Percentiles rank a stretch among this genome's conserved stretches.
These are phyloP conservation scores for Tapirus terrestris DNA, from an alignment of 2,113 vertebrate species.

Conservation along the genomic window DNA sequence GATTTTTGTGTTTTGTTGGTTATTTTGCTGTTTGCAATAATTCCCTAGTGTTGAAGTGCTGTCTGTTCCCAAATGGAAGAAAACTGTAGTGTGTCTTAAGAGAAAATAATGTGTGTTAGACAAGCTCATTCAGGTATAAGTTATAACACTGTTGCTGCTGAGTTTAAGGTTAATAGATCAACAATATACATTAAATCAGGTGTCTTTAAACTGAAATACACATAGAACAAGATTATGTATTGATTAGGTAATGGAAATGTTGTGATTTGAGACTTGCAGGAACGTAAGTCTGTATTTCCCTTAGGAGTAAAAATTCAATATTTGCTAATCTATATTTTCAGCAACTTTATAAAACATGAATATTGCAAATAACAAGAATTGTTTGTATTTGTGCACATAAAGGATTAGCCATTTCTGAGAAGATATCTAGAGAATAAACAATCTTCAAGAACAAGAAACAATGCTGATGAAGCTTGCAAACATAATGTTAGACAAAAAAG, in stretches of 20 bases:
- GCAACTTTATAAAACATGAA: not conserved
- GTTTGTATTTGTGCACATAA: not conserved
- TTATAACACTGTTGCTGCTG: not conserved
- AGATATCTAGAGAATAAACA: not conserved
- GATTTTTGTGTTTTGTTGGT: not conserved
- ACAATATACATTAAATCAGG: not conserved
- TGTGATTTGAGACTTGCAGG: not conserved
- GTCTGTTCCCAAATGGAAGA: not conserved
- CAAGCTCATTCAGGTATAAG: not conserved
- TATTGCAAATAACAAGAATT: not conserved
- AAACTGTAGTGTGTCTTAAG: not conserved
- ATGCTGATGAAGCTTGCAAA: not conserved
- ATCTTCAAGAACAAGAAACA: not conserved
- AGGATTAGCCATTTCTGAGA: not conserved
- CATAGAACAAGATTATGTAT: not conserved
- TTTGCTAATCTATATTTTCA: not conserved
- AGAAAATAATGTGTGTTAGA: not conserved
- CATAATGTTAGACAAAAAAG: not conserved
- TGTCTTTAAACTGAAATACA: not conserved
- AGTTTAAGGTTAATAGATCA: not conserved
- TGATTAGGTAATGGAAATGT: not conserved
- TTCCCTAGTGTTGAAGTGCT: not conserved
- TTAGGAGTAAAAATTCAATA: not conserved
- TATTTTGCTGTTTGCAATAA: not conserved
- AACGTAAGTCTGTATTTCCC: not conserved